A percentile compares a stretch with the other conserved stretches of the same genome.
These are phyloP conservation scores for Sceloporus undulatus DNA, from an alignment of 2,113 vertebrate species.

Conservation along the genomic window DNA sequence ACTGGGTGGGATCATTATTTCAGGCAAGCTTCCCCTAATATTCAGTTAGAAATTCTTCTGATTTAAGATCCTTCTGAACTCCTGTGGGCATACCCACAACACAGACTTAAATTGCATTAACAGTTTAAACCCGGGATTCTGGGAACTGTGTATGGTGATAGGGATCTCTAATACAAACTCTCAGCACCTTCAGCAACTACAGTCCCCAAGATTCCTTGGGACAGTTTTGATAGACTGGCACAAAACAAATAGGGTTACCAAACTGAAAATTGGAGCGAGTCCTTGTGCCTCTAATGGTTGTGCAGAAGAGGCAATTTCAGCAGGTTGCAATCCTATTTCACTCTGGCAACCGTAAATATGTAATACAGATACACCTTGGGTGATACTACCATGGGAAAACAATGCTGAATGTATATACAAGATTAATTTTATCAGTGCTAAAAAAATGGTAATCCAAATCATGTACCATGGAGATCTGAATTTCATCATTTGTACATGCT, in stretches of 20 bases:
- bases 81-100: neutral
- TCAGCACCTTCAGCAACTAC: too few species aligned
- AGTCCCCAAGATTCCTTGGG: neutral
- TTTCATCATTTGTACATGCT: neutral
- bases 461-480: neutral
- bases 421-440: neutral
- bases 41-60: neutral
- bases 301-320: too few species aligned
- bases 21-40: neutral
- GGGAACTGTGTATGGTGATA: neutral
- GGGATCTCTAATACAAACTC: neutral
- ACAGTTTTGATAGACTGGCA: neutral
- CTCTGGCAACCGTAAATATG: neutral
- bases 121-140: neutral
- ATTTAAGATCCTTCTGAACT: neutral
- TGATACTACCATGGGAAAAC: neutral
- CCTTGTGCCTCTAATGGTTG: too few species aligned
- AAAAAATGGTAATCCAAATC: neutral
- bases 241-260: neutral
- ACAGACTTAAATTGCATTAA: neutral
- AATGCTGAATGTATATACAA: neutral
- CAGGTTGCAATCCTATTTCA: too few species aligned
- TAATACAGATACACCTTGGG: neutral
- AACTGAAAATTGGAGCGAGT: too few species aligned
- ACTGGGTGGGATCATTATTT: neutral